phyloP scores from a whole-genome alignment of 2,797 vertebrate genomes.

The Lepus townsendii region DNA sequence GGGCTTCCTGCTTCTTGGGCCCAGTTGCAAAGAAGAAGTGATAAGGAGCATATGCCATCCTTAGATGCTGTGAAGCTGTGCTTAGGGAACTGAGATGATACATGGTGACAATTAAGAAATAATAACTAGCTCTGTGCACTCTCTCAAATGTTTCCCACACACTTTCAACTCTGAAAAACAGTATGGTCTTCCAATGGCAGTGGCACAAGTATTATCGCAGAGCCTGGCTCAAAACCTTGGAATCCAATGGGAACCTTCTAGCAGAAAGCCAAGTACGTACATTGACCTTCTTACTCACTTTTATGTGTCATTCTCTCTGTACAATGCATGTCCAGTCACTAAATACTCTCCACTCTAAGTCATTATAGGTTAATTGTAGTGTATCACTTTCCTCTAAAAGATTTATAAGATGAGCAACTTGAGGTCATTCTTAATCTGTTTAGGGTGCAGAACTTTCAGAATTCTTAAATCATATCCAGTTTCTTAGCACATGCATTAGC shows the following conservation, averaged over 20 bases:
- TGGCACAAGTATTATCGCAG: constrained; percentile 95
- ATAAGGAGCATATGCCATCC: not conserved
- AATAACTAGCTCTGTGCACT: constrained; percentile 75
- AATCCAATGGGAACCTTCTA: constrained; percentile 97
- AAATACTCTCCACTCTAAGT: constrained; percentile 30
- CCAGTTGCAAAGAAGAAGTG: not conserved
- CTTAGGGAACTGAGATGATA: constrained; percentile 65
- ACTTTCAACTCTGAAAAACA: constrained; percentile 87
- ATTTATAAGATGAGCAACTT: constrained; percentile 11
- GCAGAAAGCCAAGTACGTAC: constrained; percentile 95
- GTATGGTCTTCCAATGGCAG: constrained; percentile 94
- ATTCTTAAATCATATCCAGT: not conserved
- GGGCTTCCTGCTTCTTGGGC: constrained; percentile 54
- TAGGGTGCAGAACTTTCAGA: constrained; percentile 29
- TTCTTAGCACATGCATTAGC: not conserved
- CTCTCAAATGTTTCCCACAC: constrained; percentile 73
- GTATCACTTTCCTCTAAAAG: not conserved
- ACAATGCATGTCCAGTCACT: constrained; percentile 45
- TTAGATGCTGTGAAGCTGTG: constrained; percentile 44
- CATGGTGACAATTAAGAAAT: constrained; percentile 64
- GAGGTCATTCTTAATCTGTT: constrained; percentile 33
- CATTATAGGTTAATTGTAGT: constrained; percentile 27
- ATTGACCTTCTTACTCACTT: constrained; percentile 69
- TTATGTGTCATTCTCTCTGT: constrained; percentile 74
- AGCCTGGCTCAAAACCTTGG: constrained; percentile 98